These are phyloP conservation scores for Pogonognathellus flavescens DNA, from an alignment of 1,140 invertebrate species.

Conservation along the genomic window DNA sequence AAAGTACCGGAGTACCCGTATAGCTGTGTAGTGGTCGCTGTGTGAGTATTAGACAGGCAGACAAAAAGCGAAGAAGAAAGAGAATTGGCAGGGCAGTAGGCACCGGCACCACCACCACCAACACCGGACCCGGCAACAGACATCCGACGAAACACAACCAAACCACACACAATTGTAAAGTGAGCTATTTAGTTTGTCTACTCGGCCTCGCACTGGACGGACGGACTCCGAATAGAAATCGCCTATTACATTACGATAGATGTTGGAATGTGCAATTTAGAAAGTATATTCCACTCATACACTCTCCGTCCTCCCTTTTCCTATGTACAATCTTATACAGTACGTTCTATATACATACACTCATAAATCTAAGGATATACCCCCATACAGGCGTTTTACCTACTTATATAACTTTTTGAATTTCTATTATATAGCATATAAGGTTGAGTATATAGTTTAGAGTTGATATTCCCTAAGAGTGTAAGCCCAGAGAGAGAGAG, in stretches of 20 bases:
- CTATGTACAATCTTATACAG: background rate
- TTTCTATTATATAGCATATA: too few species aligned
- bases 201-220: background rate
- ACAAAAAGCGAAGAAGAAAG: background rate
- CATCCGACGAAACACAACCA: background rate
- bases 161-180: constrained; percentile 24
- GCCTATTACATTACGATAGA: constrained; percentile 30
- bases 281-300: constrained; percentile 18
- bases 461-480: too few species aligned
- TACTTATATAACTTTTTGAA: too few species aligned
- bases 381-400: too few species aligned
- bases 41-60: background rate
- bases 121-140: too few species aligned
- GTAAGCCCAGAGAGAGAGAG: too few species aligned
- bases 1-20: background rate
- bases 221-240: constrained; percentile 38
- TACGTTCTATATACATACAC: background rate
- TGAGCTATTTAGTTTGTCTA: constrained; percentile 25
- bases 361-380: too few species aligned
- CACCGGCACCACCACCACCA: too few species aligned
- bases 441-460: background rate
- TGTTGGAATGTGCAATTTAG: constrained; percentile 42
- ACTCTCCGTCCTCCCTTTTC: background rate
- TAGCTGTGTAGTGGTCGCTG: background rate
- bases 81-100: background rate